Evolutionary conservation across 2,113 vertebrate species (phyloP).

Genomic region (Cairina moschata): DNA sequence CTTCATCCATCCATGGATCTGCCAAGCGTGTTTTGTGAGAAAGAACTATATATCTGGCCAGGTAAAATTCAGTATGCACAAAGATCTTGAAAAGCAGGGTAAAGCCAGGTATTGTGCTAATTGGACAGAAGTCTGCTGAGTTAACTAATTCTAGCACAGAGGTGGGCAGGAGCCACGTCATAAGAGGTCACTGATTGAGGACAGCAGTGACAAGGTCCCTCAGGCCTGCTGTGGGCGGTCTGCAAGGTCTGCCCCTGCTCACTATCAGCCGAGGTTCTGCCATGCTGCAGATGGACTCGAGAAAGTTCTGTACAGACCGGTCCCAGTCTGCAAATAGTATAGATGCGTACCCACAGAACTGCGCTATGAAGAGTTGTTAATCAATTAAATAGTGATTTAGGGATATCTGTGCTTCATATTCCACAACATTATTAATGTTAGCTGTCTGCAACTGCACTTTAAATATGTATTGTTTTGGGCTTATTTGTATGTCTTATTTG

Average conservation of each 20-base stretch:
- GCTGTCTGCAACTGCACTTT: background rate
- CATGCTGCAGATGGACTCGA: background rate
- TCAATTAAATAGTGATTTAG: background rate
- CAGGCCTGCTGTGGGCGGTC: accelerated
- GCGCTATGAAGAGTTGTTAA: background rate
- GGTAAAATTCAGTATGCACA: background rate
- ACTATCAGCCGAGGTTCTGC: accelerated
- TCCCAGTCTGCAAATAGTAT: background rate
- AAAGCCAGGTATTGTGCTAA: background rate
- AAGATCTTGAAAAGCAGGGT: background rate
- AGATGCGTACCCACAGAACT: background rate
- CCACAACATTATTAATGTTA: background rate
- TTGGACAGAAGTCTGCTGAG: background rate
- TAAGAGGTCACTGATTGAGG: accelerated
- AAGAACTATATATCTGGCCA: background rate
- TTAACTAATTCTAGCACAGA: background rate
- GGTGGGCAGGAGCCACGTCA: accelerated
- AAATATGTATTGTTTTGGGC: background rate
- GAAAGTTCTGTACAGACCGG: background rate
- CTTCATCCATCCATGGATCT: background rate
- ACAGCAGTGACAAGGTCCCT: accelerated
- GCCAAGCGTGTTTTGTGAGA: background rate
- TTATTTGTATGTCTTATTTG: background rate
- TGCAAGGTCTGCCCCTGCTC: background rate
- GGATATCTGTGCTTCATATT: background rate